Conservation (phyloP, 1,140 invertebrate genomes). For the Cephus cinctus region DNA sequence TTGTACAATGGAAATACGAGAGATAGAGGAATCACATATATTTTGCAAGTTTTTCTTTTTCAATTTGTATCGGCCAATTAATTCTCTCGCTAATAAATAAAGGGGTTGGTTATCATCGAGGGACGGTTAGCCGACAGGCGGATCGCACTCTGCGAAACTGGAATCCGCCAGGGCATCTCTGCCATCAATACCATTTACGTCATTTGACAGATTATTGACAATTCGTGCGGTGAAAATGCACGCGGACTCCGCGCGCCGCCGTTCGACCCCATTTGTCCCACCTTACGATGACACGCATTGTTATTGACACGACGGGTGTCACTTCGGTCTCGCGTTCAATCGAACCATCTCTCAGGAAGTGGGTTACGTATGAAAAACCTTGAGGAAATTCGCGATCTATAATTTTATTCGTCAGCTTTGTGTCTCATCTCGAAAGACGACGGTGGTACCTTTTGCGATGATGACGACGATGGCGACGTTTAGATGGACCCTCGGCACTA, state of each 20-base stretch:
- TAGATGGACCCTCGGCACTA: conserved; percentile 19
- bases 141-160: too few species aligned
- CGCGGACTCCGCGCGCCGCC: conserved; percentile 20
- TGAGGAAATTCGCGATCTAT: neutral
- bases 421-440: neutral
- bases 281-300: conserved; percentile 44
- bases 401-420: neutral
- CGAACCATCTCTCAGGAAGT: conserved; percentile 19
- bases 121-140: too few species aligned
- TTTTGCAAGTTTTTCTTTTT: too few species aligned
- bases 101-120: too few species aligned
- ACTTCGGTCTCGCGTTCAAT: conserved; percentile 10
- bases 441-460: conserved; percentile 35
- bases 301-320: conserved; percentile 34
- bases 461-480: conserved; percentile 32
- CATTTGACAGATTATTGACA: conserved; percentile 41
- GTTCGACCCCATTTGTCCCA: conserved; percentile 40
- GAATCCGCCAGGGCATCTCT: too few species aligned
- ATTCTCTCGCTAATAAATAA: too few species aligned
- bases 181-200: too few species aligned
- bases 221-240: conserved; percentile 36
- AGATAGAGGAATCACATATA: too few species aligned
- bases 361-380: conserved; percentile 18
- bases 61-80: too few species aligned
- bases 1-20: too few species aligned